Conservation (phyloP, 2,797 vertebrate species). For the Allobates femoralis region DNA sequence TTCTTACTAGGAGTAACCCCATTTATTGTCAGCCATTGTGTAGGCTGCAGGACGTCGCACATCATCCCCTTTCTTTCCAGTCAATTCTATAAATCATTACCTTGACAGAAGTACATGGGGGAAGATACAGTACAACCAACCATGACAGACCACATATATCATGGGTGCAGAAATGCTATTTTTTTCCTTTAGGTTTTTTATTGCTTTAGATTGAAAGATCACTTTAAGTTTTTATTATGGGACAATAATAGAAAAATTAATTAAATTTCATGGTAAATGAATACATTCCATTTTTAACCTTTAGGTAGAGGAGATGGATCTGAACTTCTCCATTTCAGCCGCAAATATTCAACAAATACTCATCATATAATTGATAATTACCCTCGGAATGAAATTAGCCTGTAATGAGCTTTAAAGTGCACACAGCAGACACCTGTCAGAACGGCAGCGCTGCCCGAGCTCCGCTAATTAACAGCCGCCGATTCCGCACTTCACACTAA, state of each 20-base stretch:
- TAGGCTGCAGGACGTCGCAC: no score
- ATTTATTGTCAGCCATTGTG: no score
- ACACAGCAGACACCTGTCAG: slow-evolving; percentile 18
- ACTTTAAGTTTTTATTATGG: not conserved
- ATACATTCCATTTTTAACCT: not conserved
- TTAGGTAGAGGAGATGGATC: not conserved
- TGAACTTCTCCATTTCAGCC: not conserved
- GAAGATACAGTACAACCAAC: no score
- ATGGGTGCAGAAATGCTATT: no score
- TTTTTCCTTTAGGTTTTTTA: no score
- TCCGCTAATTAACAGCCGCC: not conserved
- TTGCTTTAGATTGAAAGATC: not conserved
- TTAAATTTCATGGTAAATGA: not conserved
- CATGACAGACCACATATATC: no score
- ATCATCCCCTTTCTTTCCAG: no score
- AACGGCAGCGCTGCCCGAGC: not conserved
- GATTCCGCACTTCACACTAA: not conserved
- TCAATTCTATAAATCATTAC: no score
- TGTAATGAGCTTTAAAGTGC: slow-evolving; percentile 25
- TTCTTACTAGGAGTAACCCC: no score
- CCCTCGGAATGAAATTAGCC: not conserved
- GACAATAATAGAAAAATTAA: not conserved
- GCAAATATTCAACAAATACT: slow-evolving; percentile 15
- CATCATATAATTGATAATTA: slow-evolving; percentile 17
- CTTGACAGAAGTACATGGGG: no score